These are phyloP conservation scores for Podarcis raffonei DNA, from an alignment of 2,113 vertebrate species.

Conservation along the genomic window DNA sequence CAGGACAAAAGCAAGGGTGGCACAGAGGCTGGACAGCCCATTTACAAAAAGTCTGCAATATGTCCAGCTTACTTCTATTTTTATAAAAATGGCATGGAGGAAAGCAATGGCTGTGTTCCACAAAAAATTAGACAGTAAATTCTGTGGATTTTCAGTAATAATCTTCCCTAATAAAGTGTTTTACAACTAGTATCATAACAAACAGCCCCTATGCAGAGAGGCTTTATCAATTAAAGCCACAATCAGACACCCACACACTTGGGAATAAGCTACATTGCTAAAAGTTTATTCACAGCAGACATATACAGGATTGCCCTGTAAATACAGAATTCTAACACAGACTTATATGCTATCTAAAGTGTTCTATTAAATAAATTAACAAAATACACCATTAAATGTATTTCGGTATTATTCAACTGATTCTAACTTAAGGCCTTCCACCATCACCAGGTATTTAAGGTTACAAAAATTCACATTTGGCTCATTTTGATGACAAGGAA, in stretches of 20 bases:
- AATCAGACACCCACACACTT: neutral
- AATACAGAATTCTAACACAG: neutral
- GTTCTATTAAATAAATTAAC: neutral
- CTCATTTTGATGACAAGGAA: neutral
- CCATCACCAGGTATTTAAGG: neutral
- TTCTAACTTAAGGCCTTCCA: neutral
- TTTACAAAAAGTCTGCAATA: neutral
- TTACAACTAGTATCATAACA: neutral
- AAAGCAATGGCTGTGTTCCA: neutral
- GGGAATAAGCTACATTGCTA: too few species aligned
- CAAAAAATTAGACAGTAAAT: neutral
- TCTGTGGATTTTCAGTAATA: neutral
- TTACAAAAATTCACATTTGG: neutral
- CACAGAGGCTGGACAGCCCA: neutral
- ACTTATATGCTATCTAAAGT: neutral
- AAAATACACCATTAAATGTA: neutral
- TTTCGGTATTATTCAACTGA: neutral
- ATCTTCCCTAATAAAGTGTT: neutral
- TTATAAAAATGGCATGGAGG: neutral
- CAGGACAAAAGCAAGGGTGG: neutral
- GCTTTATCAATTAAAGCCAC: neutral
- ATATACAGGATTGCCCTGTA: neutral
- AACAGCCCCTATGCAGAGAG: neutral
- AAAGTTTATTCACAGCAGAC: neutral
- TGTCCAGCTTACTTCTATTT: neutral